Evolutionary conservation across 35 echinoderm and acorn worm species (phyloP), one percentile per base, ranked within the genome.

Genomic region (Heliocidaris erythrogramma): DNA sequence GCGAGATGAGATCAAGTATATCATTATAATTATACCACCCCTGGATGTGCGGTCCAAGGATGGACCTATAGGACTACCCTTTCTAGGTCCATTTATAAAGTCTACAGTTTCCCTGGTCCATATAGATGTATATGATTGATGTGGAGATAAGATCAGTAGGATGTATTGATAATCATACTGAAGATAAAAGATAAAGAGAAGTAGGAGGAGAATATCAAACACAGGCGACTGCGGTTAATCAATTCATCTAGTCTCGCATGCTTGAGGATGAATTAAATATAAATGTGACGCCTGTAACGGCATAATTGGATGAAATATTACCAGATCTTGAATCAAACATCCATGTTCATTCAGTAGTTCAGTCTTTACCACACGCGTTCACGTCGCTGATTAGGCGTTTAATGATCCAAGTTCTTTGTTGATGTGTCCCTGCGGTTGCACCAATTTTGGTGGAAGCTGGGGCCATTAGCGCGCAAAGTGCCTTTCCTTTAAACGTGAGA

Each of bases 331-430:
- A 78, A 78, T n/a, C 65, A 78, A n/a, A 21, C 18, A 78, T 78
- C 65, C 27, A n/a, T 78, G n/a, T 78, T n/a, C 4, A n/a, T 27
- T 60, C 59, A 42, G 3, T 3, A 42, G 35, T 24, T 71, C 17
- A 24, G 17, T 71, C 61, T 71, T 21, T 71, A 71, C 61, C 14
- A 71, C 61, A 78, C 65, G 65, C 65, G 65, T 78, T 78, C 7
- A 7, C 7, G 65, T 18, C 21, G 65, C 65, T 78, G 65, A 78
- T 78, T 78, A 78, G 65, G 65, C 65, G 27, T 78, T 78, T 78
- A 78, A 78, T 78, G 65, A 78, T 78, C 65, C 65, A n/a, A 78
- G 65, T 78, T 78, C 65, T 78, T 78, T 78, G 65, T 42, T 78
- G 65, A 1, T n/a, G 65, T 21, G 21, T 78, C 21, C 27, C 27